phyloP scores from a whole-genome alignment of 2,113 vertebrate species.

The Anser brachyrhynchus region DNA sequence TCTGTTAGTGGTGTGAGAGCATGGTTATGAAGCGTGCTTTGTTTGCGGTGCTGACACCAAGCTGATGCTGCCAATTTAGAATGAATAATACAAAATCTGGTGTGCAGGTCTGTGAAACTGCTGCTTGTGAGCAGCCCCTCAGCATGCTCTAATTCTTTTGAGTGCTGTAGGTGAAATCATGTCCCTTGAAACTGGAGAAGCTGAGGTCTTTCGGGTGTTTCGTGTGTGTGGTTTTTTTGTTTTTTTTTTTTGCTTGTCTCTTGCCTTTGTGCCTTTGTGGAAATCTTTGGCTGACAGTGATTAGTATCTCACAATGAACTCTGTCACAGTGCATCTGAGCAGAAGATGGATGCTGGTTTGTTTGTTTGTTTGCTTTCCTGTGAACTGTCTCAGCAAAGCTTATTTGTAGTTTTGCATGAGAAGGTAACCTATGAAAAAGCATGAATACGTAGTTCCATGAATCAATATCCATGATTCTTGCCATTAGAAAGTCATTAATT shows the following conservation, averaged over 20 bases:
- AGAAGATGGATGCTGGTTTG: background rate
- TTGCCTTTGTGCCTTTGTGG: background rate
- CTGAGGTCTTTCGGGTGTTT: slow-evolving; percentile 5
- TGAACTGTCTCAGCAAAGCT: background rate
- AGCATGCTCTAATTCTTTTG: background rate
- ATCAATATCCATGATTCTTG: background rate
- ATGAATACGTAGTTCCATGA: background rate
- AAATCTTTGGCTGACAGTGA: background rate
- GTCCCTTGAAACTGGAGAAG: background rate
- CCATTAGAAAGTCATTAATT: slow-evolving; percentile 20
- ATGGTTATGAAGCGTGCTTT: background rate
- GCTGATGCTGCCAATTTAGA: background rate
- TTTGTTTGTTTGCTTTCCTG: background rate
- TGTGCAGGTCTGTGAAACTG: background rate
- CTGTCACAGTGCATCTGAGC: background rate
- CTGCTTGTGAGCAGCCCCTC: background rate
- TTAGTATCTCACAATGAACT: background rate
- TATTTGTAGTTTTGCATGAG: background rate
- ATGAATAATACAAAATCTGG: background rate
- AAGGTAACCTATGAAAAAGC: background rate
- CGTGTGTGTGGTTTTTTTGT: too few species aligned
- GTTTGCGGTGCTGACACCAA: background rate
- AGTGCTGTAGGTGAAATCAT: background rate
- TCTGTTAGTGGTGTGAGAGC: slow-evolving; percentile 28
- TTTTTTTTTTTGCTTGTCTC: slow-evolving; percentile 4